Conservation (phyloP, 1,140 invertebrate species). For the Tetramorium alpestre region DNA sequence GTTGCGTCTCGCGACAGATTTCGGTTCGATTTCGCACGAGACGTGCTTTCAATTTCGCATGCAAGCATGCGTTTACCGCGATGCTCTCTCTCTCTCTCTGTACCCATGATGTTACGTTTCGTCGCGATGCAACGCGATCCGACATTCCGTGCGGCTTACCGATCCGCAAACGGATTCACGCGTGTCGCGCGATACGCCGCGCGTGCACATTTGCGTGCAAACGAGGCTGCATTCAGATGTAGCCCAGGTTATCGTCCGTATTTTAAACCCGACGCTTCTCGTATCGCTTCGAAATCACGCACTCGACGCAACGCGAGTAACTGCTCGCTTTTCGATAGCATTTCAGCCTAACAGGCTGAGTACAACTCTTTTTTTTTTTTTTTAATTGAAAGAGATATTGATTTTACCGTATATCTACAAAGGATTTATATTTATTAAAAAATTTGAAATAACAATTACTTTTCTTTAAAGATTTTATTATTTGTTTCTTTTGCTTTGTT, state of each 20-base stretch:
- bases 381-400: background rate
- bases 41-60: conserved; percentile 48
- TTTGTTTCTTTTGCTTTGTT: background rate
- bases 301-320: conserved; percentile 18
- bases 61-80: background rate
- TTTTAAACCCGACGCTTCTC: conserved; percentile 41
- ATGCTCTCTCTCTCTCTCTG: background rate
- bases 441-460: background rate
- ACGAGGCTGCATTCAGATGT: conserved; percentile 54
- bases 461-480: background rate
- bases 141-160: conserved; percentile 66
- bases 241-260: conserved; percentile 49
- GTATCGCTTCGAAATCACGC: conserved; percentile 42
- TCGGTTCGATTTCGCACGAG: conserved; percentile 54
- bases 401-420: background rate
- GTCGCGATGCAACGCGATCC: conserved; percentile 29
- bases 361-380: background rate
- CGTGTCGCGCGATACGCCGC: conserved; percentile 14
- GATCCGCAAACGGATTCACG: conserved; percentile 60
- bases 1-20: conserved; percentile 41
- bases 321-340: conserved; percentile 21
- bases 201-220: conserved; percentile 63
- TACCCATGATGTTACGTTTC: conserved; percentile 55
- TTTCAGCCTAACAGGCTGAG: background rate
- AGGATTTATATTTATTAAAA: background rate